These are phyloP conservation scores for Anthophora plumipes DNA, from an alignment of 2,888 invertebrate species.

Conservation along the genomic window DNA sequence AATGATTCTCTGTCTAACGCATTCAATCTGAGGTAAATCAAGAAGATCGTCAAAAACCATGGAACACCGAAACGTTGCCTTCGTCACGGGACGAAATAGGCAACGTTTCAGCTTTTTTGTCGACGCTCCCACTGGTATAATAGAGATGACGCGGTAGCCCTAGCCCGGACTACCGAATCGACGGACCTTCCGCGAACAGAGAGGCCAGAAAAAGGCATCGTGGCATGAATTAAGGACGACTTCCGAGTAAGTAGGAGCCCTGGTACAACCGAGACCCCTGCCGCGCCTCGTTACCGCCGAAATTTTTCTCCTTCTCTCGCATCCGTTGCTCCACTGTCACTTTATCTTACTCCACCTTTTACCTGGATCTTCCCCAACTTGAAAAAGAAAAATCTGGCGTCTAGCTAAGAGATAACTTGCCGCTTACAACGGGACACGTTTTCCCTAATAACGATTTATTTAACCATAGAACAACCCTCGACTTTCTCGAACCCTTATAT, in stretches of 20 bases:
- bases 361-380: neutral
- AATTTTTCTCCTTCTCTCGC: constrained; percentile 38
- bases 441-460: constrained; percentile 35
- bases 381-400: constrained; percentile 13
- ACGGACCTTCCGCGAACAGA: constrained; percentile 68
- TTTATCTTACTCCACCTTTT: constrained; percentile 23
- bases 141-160: constrained; percentile 65
- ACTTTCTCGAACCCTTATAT: neutral
- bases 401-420: constrained; percentile 6
- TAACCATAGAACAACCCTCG: neutral
- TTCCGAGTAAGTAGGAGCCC: constrained; percentile 73
- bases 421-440: neutral
- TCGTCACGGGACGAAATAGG: constrained; percentile 61
- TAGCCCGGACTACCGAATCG: constrained; percentile 65
- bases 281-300: constrained; percentile 53
- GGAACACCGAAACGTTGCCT: constrained; percentile 12
- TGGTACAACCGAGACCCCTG: constrained; percentile 39
- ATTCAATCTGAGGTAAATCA: no score
- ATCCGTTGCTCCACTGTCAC: neutral
- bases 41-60: neutral
- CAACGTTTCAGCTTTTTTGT: constrained; percentile 64
- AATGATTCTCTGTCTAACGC: neutral
- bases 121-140: constrained; percentile 53
- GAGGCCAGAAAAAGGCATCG: constrained; percentile 67
- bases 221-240: constrained; percentile 76